Evolutionary conservation across 2,888 invertebrate species (phyloP), one percentile per base, ranked within the genome.

Genomic region (Esperia sulphurella): DNA sequence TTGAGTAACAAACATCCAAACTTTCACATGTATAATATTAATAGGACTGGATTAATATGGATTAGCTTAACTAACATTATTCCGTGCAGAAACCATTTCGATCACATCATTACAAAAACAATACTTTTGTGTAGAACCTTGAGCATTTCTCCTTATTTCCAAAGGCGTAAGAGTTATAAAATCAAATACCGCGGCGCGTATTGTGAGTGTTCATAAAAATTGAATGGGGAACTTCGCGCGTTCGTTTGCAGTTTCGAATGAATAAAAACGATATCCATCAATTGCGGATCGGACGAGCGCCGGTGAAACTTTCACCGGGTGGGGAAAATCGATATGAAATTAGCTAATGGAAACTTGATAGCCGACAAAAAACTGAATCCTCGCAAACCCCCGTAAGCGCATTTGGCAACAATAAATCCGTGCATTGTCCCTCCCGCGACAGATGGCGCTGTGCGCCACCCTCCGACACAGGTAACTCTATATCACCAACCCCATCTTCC

Each of bases 291-390:
- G 73, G 59, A 68, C 66, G 63, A 35, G 63, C 61, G 58, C 62
- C 64, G 64, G 66, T 58, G 69, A 71, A 80, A 76, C 71, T 80
- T 79, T 71, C 75, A 68, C 79, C 74, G 76, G 71, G 61, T 63
- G 65, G 63, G 49, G 58, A 61, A 70, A 75, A 76, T 76, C 87
- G 81, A 87, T 86, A 82, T 68, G 78, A 80, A 86, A 88, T 88
- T 88, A 88, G 86, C 85, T 87, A 88, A 88, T 87, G 87, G 86
- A 87, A 88, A 87, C 83, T 86, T 87, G 88, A 88, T 87, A 84
- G 85, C 79, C 71, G 61, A 65, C 83, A 84, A 86, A 87, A 86
- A 87, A 85, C 71, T 59, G 70, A 71, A 75, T 74, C 76, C 79
- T 78, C 73, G 67, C 78, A 78, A 79, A 69, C 71, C 79, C 71